These are phyloP conservation scores for Tyria jacobaeae DNA, from an alignment of 2,888 invertebrate genomes.

Conservation along the genomic window DNA sequence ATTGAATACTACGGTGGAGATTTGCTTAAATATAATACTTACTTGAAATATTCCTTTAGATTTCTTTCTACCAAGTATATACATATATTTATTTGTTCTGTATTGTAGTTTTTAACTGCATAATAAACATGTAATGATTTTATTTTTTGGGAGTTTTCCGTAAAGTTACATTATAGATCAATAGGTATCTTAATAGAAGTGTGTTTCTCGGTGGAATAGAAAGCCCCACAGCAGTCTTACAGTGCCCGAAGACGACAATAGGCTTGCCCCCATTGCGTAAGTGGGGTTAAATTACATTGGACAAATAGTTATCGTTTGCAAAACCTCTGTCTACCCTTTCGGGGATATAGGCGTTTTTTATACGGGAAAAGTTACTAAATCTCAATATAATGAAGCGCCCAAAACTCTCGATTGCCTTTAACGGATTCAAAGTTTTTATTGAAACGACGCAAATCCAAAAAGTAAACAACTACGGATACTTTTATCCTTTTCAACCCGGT, in stretches of 20 bases:
- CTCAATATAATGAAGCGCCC: constrained; percentile 57
- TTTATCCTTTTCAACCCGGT: constrained; percentile 83
- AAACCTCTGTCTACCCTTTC: too few relatives aligned
- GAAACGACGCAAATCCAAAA: constrained; percentile 74
- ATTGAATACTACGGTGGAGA: constrained; percentile 15
- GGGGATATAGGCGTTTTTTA: too few relatives aligned
- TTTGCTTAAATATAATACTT: constrained; percentile 8
- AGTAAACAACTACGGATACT: constrained; percentile 81
- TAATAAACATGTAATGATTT: background rate
- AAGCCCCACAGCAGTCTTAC: too few relatives aligned
- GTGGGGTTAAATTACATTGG: too few relatives aligned
- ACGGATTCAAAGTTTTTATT: constrained; percentile 80
- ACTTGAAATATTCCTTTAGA: constrained; percentile 3
- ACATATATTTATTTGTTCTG: background rate
- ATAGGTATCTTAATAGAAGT: too few relatives aligned
- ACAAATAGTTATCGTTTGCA: too few relatives aligned
- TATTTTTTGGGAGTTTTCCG: background rate
- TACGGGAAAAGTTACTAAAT: constrained; percentile 50
- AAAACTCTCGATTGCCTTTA: constrained; percentile 69
- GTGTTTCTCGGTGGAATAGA: too few relatives aligned
- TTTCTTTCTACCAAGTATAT: constrained; percentile 3
- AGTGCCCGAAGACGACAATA: too few relatives aligned
- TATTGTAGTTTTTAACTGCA: background rate
- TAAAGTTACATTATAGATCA: constrained; percentile 29
- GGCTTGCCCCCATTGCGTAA: too few relatives aligned